These are phyloP conservation scores for Slavum lentiscoides DNA, from an alignment of 2,888 invertebrate genomes.

Conservation along the genomic window DNA sequence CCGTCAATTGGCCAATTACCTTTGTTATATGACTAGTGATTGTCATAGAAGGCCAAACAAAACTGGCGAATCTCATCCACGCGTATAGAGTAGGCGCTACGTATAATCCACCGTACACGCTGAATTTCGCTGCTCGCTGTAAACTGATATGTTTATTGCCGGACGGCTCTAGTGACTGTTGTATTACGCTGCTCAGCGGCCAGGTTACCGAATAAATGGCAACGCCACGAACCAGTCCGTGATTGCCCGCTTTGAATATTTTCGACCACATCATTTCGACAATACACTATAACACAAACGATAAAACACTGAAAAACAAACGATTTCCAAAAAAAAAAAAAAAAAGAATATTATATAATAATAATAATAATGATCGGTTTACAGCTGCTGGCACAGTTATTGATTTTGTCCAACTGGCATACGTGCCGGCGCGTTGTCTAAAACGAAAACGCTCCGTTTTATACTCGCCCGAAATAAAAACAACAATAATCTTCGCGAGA, in stretches of 20 bases:
- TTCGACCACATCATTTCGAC: conserved; percentile 39
- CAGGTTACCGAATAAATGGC: conserved; percentile 65
- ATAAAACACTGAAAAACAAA: not conserved
- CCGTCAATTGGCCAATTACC: conserved; percentile 60
- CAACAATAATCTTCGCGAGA: too few species aligned
- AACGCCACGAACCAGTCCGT: conserved; percentile 64
- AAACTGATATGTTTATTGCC: conserved; percentile 54
- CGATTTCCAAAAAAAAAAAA: too few species aligned
- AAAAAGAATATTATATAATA: too few species aligned
- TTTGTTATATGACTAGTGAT: conserved; percentile 74
- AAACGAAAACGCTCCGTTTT: too few species aligned
- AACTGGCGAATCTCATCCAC: conserved; percentile 69
- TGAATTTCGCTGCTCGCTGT: conserved; percentile 55
- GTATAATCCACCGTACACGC: conserved; percentile 57
- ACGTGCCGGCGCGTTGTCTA: too few species aligned
- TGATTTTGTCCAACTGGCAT: too few species aligned
- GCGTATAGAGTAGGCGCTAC: conserved; percentile 57
- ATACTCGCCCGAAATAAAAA: too few species aligned
- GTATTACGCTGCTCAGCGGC: conserved; percentile 66
- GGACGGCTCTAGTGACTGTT: conserved; percentile 63
- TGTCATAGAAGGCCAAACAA: conserved; percentile 74
- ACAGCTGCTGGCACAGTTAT: too few species aligned
- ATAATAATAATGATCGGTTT: too few species aligned
- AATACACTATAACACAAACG: not conserved
- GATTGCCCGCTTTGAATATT: conserved; percentile 35